phyloP scores from a whole-genome alignment of 2,888 invertebrate species.

The Poecilus cupreus region DNA sequence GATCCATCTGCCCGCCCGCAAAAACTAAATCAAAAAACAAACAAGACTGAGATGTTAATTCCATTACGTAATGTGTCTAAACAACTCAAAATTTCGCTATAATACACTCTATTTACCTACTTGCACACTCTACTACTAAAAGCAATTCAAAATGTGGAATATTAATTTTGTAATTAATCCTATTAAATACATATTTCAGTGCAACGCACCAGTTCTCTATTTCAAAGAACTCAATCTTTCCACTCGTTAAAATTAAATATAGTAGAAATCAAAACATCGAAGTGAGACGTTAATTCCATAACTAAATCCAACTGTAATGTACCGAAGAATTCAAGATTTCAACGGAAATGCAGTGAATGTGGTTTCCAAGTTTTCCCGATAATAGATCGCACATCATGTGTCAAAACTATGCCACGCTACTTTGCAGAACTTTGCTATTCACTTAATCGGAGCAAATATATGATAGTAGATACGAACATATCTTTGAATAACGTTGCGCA shows the following conservation, averaged over 20 bases:
- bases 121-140: not conserved
- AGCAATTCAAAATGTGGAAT: not conserved
- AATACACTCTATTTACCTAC: not conserved
- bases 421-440: conserved; percentile 34
- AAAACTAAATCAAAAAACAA: conserved; percentile 35
- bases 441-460: conserved; percentile 40
- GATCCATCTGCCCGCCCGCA: conserved; percentile 27
- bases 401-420: conserved; percentile 31
- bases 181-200: conserved; percentile 29
- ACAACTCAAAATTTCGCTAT: not conserved
- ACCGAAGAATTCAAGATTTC: conserved; percentile 38
- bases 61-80: conserved; percentile 1
- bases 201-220: not conserved
- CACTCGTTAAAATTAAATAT: not conserved
- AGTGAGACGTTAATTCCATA: conserved; percentile 5
- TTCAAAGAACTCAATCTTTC: not conserved
- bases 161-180: conserved; percentile 20
- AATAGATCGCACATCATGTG: conserved; percentile 37
- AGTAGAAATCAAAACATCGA: conserved; percentile 13
- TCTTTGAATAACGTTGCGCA: conserved; percentile 33
- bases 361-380: conserved; percentile 33
- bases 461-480: conserved; percentile 38
- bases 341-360: conserved; percentile 32
- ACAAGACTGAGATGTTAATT: conserved; percentile 30
- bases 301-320: conserved; percentile 5